Evolutionary conservation across 2,888 invertebrate species (phyloP).

Genomic region (Euplexia lucipara): DNA sequence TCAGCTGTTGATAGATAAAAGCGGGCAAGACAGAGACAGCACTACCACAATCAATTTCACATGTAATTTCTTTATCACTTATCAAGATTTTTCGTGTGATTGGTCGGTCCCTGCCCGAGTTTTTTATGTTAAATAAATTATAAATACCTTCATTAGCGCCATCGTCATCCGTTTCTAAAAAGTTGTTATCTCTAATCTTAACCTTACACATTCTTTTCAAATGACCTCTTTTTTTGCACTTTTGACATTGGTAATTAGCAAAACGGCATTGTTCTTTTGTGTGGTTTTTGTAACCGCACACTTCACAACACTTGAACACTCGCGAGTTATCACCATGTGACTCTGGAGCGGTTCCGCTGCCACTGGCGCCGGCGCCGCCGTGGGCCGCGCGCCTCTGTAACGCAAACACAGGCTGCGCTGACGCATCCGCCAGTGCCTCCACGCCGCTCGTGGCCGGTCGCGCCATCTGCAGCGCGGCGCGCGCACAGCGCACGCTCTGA

Average conservation of each 20-base stretch:
- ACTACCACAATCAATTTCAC: too few relatives aligned
- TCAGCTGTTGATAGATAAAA: too few relatives aligned
- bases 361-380: conserved; percentile 2
- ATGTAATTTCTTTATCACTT: not conserved
- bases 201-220: too few relatives aligned
- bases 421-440: conserved; percentile 1
- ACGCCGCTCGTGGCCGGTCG: conserved; percentile 2
- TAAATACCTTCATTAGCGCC: conserved; percentile 2
- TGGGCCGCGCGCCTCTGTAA: not conserved
- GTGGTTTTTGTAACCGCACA: too few relatives aligned
- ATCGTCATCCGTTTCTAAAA: not conserved
- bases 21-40: too few relatives aligned
- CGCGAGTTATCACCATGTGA: conserved; percentile 2
- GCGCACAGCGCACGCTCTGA: conserved; percentile 22
- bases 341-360: not conserved
- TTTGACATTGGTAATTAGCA: conserved; percentile 1
- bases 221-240: not conserved
- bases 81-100: not conserved
- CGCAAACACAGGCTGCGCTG: conserved; percentile 2
- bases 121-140: conserved; percentile 1
- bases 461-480: conserved; percentile 2
- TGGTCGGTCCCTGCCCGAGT: not conserved
- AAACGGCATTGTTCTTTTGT: too few relatives aligned
- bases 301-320: conserved; percentile 2
- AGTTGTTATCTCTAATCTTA: not conserved